Base-by-base conservation (phyloP, 2,797 vertebrate genomes). In the Scolopax bukidnonensis region DNA sequence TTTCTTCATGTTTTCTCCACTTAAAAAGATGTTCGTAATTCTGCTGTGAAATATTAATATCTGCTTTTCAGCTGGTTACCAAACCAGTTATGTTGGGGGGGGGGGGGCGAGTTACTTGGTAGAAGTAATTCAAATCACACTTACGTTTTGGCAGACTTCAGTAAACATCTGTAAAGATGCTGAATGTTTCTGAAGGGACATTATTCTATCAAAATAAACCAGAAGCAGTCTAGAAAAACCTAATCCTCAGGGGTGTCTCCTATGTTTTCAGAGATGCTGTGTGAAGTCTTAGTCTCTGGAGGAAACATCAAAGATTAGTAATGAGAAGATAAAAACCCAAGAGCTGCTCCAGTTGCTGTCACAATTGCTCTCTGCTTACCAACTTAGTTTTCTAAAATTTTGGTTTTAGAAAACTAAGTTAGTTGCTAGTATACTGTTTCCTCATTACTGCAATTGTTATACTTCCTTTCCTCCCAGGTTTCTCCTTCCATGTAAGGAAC, bases 261-360 rank as follows among this genome's bases (percentile, higher is more conserved):
- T 51, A 21, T 70, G 30, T 79, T 92, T 87, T 85, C 68, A 68
- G 82, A 92, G 76, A 11, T 60, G 28, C 11, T 69, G 6, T 84
- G 30, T 54, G n/a, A 36, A 50, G 33, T 57, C 69, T 81, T 90
- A 32, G 51, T 54, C 17, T 54, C 51, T 54, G 28, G 30, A 54
- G 28, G 28, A 30, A 19, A 30, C 51, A 32, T 32, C 51, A 54
- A 32, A 54, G 51, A 54, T 54, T 33, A 47, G 21, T 17, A 51
- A 81, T 21, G 60, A 82, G 83, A 97, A 96, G 91, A 95, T 94
- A 84, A 74, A 67, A 64, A 64, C 60, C 59, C 59, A 19, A 50
- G 20, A 69, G 33, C 81, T 86, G 23, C 87, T 95, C 74, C 59
- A 71, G 2, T 54, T n/a, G 45, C 59, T 75, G 48, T 89, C 78